Percentiles rank a stretch among this genome's conserved stretches.
These are phyloP conservation scores for Campoplex nolae DNA, from an alignment of 2,888 invertebrate genomes.

Conservation along the genomic window DNA sequence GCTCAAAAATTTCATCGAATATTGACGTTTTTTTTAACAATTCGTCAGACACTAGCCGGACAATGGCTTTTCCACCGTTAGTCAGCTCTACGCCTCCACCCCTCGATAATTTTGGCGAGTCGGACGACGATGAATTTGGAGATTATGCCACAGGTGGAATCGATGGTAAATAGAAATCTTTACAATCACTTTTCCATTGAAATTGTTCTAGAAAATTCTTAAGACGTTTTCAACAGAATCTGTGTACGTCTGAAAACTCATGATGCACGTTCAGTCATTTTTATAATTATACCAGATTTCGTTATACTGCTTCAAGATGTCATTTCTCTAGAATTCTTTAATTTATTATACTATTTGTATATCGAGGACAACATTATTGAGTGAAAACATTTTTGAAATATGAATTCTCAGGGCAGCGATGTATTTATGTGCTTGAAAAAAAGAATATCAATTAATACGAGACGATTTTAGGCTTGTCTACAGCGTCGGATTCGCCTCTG, in stretches of 20 bases:
- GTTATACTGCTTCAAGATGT: background rate
- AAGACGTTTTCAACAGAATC: background rate
- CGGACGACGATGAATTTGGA: constrained; percentile 87
- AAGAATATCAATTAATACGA: background rate
- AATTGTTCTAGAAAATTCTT: background rate
- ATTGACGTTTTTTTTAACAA: background rate
- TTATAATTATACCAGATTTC: background rate
- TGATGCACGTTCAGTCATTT: background rate
- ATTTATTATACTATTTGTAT: background rate
- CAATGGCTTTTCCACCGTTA: constrained; percentile 88
- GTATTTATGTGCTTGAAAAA: no score
- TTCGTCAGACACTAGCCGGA: constrained; percentile 29
- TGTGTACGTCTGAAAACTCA: background rate
- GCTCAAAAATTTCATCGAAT: background rate
- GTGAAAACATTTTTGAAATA: background rate
- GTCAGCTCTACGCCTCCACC: constrained; percentile 89
- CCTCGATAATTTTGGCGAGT: constrained; percentile 86
- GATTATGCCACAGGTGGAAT: constrained; percentile 82
- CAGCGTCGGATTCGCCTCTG: constrained; percentile 81
- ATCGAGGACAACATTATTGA: no score
- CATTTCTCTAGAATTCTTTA: background rate
- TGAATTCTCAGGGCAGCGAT: background rate
- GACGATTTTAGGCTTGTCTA: constrained; percentile 77
- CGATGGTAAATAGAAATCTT: constrained; percentile 76
- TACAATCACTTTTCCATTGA: background rate